Percentiles rank a stretch among this genome's conserved stretches.
phyloP scores from a whole-genome alignment of 2,888 invertebrate species.

The Xestia xanthographa region DNA sequence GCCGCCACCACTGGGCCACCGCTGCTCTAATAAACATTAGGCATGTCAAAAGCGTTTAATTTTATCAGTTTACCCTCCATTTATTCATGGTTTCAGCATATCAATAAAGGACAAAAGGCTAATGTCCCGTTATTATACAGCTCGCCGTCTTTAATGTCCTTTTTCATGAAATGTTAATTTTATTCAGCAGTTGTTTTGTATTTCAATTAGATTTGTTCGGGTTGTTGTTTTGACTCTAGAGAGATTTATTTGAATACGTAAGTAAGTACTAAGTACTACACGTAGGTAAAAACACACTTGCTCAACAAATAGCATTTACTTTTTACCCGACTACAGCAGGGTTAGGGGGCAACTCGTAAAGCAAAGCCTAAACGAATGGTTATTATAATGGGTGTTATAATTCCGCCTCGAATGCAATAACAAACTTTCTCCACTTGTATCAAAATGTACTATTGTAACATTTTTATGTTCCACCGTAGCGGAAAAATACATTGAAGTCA shows the following conservation, averaged over 20 bases:
- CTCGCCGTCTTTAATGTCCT: slow-evolving; percentile 43
- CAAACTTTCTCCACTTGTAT: too few species aligned
- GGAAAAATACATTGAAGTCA: too few species aligned
- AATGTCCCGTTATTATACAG: slow-evolving; percentile 60
- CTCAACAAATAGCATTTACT: not conserved
- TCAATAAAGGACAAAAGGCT: slow-evolving; percentile 63
- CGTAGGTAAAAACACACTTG: too few species aligned
- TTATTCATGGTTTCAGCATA: slow-evolving; percentile 63
- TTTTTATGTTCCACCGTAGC: too few species aligned
- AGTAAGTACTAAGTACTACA: not conserved
- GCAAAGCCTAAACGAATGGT: too few species aligned
- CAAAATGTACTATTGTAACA: too few species aligned
- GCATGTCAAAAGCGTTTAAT: slow-evolving; percentile 2
- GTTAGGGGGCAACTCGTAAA: too few species aligned
- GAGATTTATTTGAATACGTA: not conserved
- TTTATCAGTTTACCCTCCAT: slow-evolving; percentile 7
- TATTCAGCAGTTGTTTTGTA: slow-evolving; percentile 57
- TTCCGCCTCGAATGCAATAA: too few species aligned
- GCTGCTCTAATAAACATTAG: too few species aligned
- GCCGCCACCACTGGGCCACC: too few species aligned
- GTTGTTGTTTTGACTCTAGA: slow-evolving; percentile 34
- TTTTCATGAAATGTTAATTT: slow-evolving; percentile 57
- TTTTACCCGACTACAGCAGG: not conserved
- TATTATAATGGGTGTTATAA: too few species aligned
- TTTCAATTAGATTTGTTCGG: slow-evolving; percentile 32